Evolutionary conservation across 1,140 invertebrate species (phyloP).

Genomic region (Drosophila tristis): DNA sequence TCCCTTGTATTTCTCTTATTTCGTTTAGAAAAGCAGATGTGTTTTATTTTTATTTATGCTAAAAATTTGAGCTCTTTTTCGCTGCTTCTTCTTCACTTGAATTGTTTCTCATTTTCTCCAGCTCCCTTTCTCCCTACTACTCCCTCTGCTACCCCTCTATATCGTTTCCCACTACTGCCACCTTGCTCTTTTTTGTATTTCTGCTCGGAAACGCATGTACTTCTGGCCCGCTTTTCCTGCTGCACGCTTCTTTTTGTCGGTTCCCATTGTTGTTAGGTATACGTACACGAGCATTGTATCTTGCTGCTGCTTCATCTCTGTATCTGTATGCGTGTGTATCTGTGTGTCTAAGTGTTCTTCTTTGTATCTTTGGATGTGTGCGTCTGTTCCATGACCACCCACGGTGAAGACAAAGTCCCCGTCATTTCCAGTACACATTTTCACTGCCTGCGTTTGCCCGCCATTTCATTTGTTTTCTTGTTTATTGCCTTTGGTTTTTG

Average conservation of each 20-base stretch:
- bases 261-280: slow-evolving; percentile 61
- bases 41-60: slow-evolving; percentile 53
- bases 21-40: slow-evolving; percentile 50
- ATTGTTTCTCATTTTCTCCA: too few species aligned
- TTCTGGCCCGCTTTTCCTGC: slow-evolving; percentile 54
- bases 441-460: slow-evolving; percentile 46
- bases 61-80: not conserved
- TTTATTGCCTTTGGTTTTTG: slow-evolving; percentile 67
- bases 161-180: slow-evolving; percentile 6
- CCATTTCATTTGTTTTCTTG: slow-evolving; percentile 69
- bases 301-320: slow-evolving; percentile 6
- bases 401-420: slow-evolving; percentile 63
- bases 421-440: slow-evolving; percentile 74
- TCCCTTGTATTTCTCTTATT: slow-evolving; percentile 12
- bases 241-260: slow-evolving; percentile 51
- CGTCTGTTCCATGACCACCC: slow-evolving; percentile 38
- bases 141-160: not conserved
- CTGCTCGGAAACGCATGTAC: slow-evolving; percentile 48
- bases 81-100: too few species aligned
- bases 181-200: slow-evolving; percentile 11
- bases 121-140: too few species aligned
- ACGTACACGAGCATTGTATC: slow-evolving; percentile 35
- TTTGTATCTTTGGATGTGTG: slow-evolving; percentile 14
- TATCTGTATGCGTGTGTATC: slow-evolving; percentile 20
- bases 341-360: slow-evolving; percentile 22